Conservation (phyloP, 2,888 invertebrate species). For the Drosophila prolongata region DNA sequence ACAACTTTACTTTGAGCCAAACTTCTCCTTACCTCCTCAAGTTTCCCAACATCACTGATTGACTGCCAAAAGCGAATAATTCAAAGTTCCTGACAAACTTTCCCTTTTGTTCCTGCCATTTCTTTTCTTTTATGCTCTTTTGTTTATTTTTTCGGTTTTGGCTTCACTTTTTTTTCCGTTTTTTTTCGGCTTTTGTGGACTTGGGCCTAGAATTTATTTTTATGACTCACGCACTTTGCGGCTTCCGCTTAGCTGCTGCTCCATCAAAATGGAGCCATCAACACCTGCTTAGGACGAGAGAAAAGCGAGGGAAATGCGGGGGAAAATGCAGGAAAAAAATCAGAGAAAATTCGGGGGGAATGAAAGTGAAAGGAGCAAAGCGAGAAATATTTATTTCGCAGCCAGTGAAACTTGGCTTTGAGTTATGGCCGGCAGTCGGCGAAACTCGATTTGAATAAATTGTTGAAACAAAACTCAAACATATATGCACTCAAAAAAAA, state of each 20-base stretch:
- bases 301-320: slow-evolving; percentile 14
- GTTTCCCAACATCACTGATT: slow-evolving; percentile 43
- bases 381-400: slow-evolving; percentile 33
- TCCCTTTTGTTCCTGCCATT: slow-evolving; percentile 23
- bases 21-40: neutral
- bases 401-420: slow-evolving; percentile 55
- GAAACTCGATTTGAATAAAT: slow-evolving; percentile 80
- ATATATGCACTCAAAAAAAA: slow-evolving; percentile 13
- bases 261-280: slow-evolving; percentile 78
- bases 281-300: slow-evolving; percentile 65
- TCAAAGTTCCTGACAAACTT: slow-evolving; percentile 58
- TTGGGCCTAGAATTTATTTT: slow-evolving; percentile 65
- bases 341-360: neutral
- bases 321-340: neutral
- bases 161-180: slow-evolving; percentile 13
- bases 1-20: slow-evolving; percentile 11
- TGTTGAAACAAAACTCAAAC: slow-evolving; percentile 63
- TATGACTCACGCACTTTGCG: slow-evolving; percentile 78
- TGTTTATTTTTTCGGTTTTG: slow-evolving; percentile 15
- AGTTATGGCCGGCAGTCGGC: slow-evolving; percentile 75
- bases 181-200: slow-evolving; percentile 14
- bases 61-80: slow-evolving; percentile 76
- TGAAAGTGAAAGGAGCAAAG: slow-evolving; percentile 42
- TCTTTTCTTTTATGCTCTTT: slow-evolving; percentile 11
- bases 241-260: slow-evolving; percentile 69